A percentile compares a stretch with the other conserved stretches of the same genome.
Evolutionary conservation across 2,113 vertebrate species (phyloP).

Genomic region (Myiagra hebetior): DNA sequence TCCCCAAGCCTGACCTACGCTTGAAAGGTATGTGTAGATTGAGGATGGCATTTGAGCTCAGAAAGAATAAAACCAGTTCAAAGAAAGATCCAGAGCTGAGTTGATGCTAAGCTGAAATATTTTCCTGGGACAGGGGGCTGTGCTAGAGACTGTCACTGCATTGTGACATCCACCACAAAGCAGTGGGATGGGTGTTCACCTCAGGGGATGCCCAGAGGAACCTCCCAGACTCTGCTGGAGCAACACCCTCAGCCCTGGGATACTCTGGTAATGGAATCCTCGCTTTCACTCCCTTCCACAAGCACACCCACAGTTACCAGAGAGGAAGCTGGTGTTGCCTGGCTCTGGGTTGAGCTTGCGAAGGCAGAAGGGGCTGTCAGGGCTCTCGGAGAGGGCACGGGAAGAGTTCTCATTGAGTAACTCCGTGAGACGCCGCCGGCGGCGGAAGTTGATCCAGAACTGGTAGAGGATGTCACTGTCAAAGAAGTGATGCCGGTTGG

Average conservation of each 20-base stretch:
- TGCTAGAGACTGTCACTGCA: not conserved
- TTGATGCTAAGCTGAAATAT: not conserved
- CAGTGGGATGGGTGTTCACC: not conserved
- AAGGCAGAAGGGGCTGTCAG: constrained; percentile 76
- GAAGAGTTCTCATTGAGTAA: constrained; percentile 71
- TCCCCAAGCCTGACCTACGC: not conserved
- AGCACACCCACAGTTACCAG: constrained; percentile 50
- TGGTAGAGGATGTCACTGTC: constrained; percentile 83
- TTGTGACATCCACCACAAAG: not conserved
- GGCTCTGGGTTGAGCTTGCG: constrained; percentile 68
- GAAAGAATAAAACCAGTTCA: not conserved
- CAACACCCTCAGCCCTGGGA: not conserved
- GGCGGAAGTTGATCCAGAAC: constrained; percentile 83
- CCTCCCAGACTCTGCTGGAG: not conserved
- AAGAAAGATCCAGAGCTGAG: not conserved
- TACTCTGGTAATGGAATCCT: rapidly evolving
- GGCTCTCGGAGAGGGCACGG: constrained; percentile 61
- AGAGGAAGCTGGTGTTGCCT: constrained; percentile 73
- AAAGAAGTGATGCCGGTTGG: constrained; percentile 78
- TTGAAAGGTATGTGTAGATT: not conserved
- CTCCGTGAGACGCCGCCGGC: constrained; percentile 76
- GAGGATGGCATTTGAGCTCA: not conserved
- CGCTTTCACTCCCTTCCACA: not conserved
- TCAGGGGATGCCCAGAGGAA: not conserved
- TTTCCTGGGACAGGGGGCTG: not conserved